Percentiles rank a stretch among this genome's conserved stretches.
Evolutionary conservation across 2,888 invertebrate species (phyloP).

Genomic region (Eilema sororculum): DNA sequence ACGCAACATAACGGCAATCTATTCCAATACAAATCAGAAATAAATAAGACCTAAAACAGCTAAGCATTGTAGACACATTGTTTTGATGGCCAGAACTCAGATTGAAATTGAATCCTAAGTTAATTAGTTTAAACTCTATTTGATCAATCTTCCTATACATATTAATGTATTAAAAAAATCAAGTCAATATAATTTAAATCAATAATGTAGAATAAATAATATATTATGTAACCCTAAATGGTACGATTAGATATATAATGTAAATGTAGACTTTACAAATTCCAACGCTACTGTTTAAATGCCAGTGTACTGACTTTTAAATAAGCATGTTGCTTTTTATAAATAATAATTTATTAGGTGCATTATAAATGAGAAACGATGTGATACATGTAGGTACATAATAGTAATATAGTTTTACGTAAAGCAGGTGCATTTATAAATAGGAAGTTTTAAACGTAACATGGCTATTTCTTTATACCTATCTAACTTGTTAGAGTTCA

Average conservation of each 20-base stretch:
- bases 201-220: background rate
- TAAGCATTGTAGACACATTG: no score
- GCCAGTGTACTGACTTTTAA: background rate
- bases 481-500: slow-evolving; percentile 71
- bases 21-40: slow-evolving; percentile 33
- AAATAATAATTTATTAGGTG: slow-evolving; percentile 17
- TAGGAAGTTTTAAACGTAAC: slow-evolving; percentile 62
- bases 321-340: background rate
- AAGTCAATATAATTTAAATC: background rate
- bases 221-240: background rate
- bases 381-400: background rate
- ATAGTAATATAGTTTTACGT: slow-evolving; percentile 46
- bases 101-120: background rate
- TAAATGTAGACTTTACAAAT: background rate
- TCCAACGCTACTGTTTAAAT: background rate
- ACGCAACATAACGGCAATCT: slow-evolving; percentile 43
- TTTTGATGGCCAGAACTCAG: background rate
- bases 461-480: slow-evolving; percentile 78
- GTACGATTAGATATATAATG: background rate
- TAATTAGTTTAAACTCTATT: no score
- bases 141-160: no score
- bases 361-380: slow-evolving; percentile 28
- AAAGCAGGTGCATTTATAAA: slow-evolving; percentile 74
- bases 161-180: background rate
- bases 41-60: no score